Evolutionary conservation across 1,140 invertebrate genomes (phyloP).

Genomic region (Dendrolimus punctatus): DNA sequence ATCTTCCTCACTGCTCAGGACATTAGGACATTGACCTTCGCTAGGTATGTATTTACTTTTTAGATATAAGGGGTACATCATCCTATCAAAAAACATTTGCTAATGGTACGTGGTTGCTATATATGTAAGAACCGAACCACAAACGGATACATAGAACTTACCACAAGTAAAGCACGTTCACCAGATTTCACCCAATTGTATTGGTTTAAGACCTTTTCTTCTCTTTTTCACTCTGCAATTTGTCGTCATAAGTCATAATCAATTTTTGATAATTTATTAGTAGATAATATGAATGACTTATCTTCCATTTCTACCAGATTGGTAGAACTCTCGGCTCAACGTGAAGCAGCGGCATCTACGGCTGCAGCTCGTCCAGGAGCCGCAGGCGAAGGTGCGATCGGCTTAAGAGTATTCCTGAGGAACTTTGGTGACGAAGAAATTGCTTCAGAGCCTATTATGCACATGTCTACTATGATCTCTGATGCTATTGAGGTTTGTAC

Average conservation of each 20-base stretch:
- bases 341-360: conserved; percentile 65
- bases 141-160: too few species aligned
- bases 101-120: too few species aligned
- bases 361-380: conserved; percentile 39
- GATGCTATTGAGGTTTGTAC: conserved; percentile 52
- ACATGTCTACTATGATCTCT: conserved; percentile 64
- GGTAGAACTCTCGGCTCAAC: conserved; percentile 75
- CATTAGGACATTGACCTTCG: conserved; percentile 77
- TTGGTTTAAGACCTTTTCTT: too few species aligned
- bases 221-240: too few species aligned
- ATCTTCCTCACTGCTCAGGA: conserved; percentile 84
- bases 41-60: conserved; percentile 36
- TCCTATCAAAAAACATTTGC: too few species aligned
- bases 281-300: too few species aligned
- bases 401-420: conserved; percentile 68
- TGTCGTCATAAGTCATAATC: too few species aligned
- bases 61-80: not conserved
- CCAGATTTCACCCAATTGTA: too few species aligned
- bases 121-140: too few species aligned
- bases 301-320: conserved; percentile 35
- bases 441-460: conserved; percentile 55
- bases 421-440: conserved; percentile 73
- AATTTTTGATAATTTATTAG: too few species aligned
- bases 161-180: too few species aligned
- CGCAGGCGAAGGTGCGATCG: conserved; percentile 39